Conservation (phyloP, 2,113 vertebrate genomes). For the Sialia sialis region DNA sequence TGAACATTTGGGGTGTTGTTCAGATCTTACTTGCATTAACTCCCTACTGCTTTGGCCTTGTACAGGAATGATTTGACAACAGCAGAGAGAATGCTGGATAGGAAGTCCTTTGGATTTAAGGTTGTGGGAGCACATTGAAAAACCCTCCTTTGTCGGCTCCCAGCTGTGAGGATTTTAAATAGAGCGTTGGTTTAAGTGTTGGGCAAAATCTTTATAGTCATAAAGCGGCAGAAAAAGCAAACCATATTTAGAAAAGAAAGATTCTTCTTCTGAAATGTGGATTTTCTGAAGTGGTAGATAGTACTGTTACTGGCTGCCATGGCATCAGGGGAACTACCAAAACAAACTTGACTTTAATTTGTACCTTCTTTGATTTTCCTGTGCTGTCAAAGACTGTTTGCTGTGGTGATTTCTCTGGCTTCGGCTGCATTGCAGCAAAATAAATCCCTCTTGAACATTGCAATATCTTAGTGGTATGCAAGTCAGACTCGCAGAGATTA, state of each 20-base stretch:
- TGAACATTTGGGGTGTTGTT: accelerated
- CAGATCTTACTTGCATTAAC: neutral
- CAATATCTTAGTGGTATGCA: neutral
- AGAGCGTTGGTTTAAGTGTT: neutral
- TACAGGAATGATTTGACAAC: neutral
- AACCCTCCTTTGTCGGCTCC: neutral
- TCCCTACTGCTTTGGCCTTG: neutral
- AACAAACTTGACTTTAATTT: neutral
- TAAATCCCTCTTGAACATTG: neutral
- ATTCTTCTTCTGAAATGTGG: neutral
- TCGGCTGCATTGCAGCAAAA: neutral
- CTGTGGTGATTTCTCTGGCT: neutral
- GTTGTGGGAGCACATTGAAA: neutral
- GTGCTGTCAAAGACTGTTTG: neutral
- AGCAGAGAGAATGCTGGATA: neutral
- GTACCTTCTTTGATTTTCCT: neutral
- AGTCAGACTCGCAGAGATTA: neutral
- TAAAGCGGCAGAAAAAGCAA: neutral
- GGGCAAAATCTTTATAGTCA: neutral
- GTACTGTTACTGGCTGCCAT: neutral
- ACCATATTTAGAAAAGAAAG: neutral
- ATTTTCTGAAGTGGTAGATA: neutral
- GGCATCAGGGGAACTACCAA: neutral
- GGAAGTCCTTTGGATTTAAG: neutral
- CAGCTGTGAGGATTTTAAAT: neutral